These are phyloP conservation scores for Drosophila sproati DNA, from an alignment of 1,140 invertebrate genomes.

Conservation along the genomic window DNA sequence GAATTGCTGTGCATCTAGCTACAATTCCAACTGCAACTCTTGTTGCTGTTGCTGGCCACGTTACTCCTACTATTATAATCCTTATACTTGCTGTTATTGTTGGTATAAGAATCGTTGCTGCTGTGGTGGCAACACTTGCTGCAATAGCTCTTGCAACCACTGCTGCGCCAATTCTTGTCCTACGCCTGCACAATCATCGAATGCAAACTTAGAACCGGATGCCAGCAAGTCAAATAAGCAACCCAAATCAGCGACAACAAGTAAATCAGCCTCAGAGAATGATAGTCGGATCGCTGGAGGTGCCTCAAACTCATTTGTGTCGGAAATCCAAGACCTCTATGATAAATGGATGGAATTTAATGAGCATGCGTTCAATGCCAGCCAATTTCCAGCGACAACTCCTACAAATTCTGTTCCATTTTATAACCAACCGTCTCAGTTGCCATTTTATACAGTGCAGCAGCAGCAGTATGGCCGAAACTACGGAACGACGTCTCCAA, in stretches of 20 bases:
- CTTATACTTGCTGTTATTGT: slow-evolving; percentile 46
- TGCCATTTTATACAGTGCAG: slow-evolving; percentile 1
- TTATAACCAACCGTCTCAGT: background rate
- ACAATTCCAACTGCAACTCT: background rate
- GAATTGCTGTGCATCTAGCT: background rate
- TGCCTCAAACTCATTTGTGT: background rate
- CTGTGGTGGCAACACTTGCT: slow-evolving; percentile 22
- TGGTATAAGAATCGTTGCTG: slow-evolving; percentile 27
- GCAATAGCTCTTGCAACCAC: slow-evolving; percentile 7
- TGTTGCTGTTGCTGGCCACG: slow-evolving; percentile 12
- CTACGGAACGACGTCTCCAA: background rate
- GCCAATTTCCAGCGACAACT: background rate
- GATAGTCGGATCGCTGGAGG: slow-evolving; percentile 15
- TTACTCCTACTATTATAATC: slow-evolving; percentile 39
- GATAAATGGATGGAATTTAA: slow-evolving; percentile 28
- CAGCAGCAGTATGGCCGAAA: background rate
- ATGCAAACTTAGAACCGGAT: background rate
- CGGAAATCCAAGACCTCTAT: slow-evolving; percentile 5
- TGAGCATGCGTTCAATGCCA: background rate
- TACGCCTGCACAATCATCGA: background rate
- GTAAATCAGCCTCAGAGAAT: background rate
- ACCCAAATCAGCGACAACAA: background rate
- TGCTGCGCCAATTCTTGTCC: background rate
- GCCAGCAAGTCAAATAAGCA: background rate
- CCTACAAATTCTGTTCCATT: background rate